Evolutionary conservation across 2,113 vertebrate species (phyloP).

Genomic region (Limanda limanda): DNA sequence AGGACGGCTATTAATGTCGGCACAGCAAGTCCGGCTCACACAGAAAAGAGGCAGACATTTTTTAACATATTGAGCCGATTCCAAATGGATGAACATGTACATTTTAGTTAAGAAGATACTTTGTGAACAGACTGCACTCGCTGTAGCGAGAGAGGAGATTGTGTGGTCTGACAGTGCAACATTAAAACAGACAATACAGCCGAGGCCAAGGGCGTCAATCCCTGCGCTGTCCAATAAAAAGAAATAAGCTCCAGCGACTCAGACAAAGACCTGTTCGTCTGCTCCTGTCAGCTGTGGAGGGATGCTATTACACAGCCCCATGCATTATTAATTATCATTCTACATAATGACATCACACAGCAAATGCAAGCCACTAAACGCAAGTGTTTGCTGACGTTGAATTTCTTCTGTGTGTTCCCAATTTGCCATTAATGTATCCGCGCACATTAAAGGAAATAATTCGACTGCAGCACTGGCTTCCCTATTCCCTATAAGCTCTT

Average conservation of each 20-base stretch:
- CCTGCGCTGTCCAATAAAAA: neutral
- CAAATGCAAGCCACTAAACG: constrained; percentile 13
- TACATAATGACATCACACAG: constrained; percentile 16
- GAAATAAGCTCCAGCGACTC: neutral
- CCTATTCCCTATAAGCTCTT: constrained; percentile 56
- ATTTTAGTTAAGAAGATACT: constrained; percentile 8
- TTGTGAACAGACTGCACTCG: constrained; percentile 7
- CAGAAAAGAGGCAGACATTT: constrained; percentile 23
- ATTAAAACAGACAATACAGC: constrained; percentile 17
- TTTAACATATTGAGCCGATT: constrained; percentile 57
- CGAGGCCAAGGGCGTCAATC: constrained; percentile 16
- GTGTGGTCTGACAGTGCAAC: constrained; percentile 12
- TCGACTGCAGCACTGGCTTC: constrained; percentile 34
- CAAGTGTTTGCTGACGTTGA: constrained; percentile 25
- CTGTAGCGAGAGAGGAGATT: constrained; percentile 6
- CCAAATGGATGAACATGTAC: constrained; percentile 60
- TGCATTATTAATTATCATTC: constrained; percentile 40
- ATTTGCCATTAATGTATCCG: neutral
- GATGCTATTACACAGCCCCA: constrained; percentile 27
- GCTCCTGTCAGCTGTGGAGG: constrained; percentile 28
- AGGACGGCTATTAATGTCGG: constrained; percentile 73
- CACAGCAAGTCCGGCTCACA: constrained; percentile 41
- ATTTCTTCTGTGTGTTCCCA: constrained; percentile 16
- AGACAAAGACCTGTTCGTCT: constrained; percentile 12
- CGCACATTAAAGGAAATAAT: constrained; percentile 40